phyloP scores from a whole-genome alignment of 1,140 invertebrate genomes.

The Tetraneura akinire region DNA sequence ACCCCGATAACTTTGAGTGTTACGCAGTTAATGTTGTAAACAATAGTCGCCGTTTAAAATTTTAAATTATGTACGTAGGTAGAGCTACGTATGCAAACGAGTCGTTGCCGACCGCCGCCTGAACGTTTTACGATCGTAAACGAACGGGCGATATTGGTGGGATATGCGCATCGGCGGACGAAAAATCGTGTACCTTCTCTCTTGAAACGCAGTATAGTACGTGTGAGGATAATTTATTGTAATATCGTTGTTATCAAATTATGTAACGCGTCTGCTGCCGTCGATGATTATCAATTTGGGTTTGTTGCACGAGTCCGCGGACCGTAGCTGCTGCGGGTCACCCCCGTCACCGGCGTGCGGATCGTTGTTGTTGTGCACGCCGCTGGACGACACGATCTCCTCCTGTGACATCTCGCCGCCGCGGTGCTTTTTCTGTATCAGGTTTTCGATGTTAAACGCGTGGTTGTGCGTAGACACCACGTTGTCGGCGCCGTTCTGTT shows the following conservation, averaged over 20 bases:
- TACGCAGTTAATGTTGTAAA: no score
- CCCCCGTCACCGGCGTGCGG: neutral
- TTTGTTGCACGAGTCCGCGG: neutral
- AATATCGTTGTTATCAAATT: neutral
- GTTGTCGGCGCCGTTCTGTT: neutral
- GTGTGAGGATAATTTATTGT: no score
- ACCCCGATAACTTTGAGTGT: no score
- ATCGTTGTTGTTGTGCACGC: slow-evolving; percentile 36
- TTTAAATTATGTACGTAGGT: no score
- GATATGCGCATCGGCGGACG: no score
- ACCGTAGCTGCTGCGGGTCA: neutral
- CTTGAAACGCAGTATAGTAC: no score
- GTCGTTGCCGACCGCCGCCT: no score
- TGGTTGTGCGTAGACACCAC: slow-evolving; percentile 39
- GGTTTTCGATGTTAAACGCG: slow-evolving; percentile 43
- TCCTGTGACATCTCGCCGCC: slow-evolving; percentile 22
- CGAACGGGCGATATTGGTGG: no score
- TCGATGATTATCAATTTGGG: slow-evolving; percentile 41
- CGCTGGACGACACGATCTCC: slow-evolving; percentile 39
- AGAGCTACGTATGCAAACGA: no score
- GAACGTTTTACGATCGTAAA: no score
- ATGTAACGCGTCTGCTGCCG: neutral
- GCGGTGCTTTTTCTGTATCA: slow-evolving; percentile 41
- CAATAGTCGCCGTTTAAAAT: no score
- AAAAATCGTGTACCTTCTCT: no score